phyloP scores from a whole-genome alignment of 2,113 vertebrate genomes.

The Thermophis baileyi region DNA sequence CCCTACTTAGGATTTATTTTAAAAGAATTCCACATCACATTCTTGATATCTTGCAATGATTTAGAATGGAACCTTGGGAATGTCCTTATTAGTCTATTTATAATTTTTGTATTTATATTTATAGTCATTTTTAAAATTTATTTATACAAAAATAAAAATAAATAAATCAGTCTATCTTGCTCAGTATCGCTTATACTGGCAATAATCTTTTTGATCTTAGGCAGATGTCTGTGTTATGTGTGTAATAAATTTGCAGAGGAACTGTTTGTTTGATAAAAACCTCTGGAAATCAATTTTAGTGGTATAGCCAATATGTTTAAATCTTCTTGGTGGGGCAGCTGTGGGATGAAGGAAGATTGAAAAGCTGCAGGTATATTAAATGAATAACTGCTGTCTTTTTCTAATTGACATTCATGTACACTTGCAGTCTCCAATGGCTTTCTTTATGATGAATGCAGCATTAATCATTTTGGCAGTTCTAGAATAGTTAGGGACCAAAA shows the following conservation, averaged over 20 bases:
- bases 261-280: background rate
- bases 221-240: background rate
- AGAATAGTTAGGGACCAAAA: constrained; percentile 25
- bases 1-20: background rate
- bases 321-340: background rate
- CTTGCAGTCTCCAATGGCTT: background rate
- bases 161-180: background rate
- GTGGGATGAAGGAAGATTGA: background rate
- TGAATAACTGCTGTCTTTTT: constrained; percentile 13
- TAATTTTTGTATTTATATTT: background rate
- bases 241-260: background rate
- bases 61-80: background rate
- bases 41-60: background rate
- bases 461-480: constrained; percentile 7
- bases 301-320: background rate
- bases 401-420: constrained; percentile 18
- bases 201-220: background rate
- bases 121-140: background rate
- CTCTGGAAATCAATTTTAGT: background rate
- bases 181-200: background rate
- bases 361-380: background rate
- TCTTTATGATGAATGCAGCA: constrained; percentile 1
- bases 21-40: background rate
- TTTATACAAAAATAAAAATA: background rate
- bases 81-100: background rate